A percentile compares a stretch with the other conserved stretches of the same genome.
Conservation (phyloP, 1,140 invertebrate species). For the Telenomus remus region DNA sequence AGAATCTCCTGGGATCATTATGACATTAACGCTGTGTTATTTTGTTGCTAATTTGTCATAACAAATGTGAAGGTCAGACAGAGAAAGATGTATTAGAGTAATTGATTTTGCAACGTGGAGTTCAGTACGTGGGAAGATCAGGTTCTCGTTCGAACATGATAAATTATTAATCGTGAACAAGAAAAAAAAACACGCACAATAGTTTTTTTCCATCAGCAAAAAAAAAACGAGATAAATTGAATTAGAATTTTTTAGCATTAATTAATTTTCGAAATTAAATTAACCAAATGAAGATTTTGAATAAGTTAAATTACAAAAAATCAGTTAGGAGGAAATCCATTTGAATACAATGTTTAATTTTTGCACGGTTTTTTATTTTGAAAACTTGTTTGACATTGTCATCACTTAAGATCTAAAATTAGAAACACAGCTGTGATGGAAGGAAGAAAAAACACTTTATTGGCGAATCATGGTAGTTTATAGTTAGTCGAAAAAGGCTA, state of each 20-base stretch:
- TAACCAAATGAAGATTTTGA: background rate
- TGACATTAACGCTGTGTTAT: slow-evolving; percentile 30
- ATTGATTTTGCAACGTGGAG: slow-evolving; percentile 44
- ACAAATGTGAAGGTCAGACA: slow-evolving; percentile 43
- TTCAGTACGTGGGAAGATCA: slow-evolving; percentile 49
- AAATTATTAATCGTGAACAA: slow-evolving; percentile 30
- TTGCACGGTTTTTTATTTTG: too few species aligned
- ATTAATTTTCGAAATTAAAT: background rate
- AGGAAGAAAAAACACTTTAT: background rate
- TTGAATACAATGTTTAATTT: too few species aligned
- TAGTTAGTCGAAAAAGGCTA: too few species aligned
- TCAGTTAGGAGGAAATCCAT: too few species aligned
- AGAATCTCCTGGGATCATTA: slow-evolving; percentile 17
- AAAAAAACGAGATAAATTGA: slow-evolving; percentile 8
- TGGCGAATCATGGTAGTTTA: background rate
- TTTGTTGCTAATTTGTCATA: slow-evolving; percentile 45
- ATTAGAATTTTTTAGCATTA: slow-evolving; percentile 12
- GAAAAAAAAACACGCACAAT: slow-evolving; percentile 23
- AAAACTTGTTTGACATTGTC: too few species aligned
- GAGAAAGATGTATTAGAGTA: slow-evolving; percentile 50
- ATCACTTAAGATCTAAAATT: too few species aligned
- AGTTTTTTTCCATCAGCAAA: slow-evolving; percentile 13
- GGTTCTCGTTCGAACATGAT: slow-evolving; percentile 42
- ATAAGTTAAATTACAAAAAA: background rate
- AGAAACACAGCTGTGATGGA: background rate